Percentiles rank a stretch among this genome's conserved stretches.
Evolutionary conservation across 37 sponge, comb jelly and placozoan genomes (phyloP).

Genomic region (Cliona cf. orientalis): DNA sequence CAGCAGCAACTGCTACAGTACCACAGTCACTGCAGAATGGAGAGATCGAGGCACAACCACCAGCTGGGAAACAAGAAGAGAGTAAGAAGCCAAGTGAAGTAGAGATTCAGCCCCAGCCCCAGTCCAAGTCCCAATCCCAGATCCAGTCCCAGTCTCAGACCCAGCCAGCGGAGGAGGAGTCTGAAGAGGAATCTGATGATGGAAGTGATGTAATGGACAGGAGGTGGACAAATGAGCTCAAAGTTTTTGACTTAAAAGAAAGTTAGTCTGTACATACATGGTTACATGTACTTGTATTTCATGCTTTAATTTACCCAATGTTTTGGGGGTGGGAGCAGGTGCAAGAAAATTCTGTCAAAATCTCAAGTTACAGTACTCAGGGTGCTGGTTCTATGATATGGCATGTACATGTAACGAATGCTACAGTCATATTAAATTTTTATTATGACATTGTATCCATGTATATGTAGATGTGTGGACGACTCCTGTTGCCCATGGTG

Average conservation of each 20-base stretch:
- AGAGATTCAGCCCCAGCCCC: too few relatives aligned
- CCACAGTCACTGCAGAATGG: too few relatives aligned
- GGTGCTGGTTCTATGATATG: too few relatives aligned
- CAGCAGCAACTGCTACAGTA: too few relatives aligned
- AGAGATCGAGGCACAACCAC: not conserved
- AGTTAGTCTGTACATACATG: slow-evolving; percentile 29
- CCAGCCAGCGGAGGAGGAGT: slow-evolving; percentile 3
- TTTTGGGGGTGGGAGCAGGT: not conserved
- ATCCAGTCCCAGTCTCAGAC: not conserved
- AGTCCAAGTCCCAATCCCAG: too few relatives aligned
- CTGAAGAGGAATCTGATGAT: slow-evolving; percentile 7
- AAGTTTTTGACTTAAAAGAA: slow-evolving; percentile 24
- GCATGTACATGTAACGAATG: not conserved
- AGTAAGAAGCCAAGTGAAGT: not conserved
- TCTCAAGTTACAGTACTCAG: too few relatives aligned
- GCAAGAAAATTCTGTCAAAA: too few relatives aligned
- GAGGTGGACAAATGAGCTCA: slow-evolving; percentile 65
- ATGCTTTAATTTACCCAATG: not conserved
- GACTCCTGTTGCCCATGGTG: slow-evolving; percentile 10
- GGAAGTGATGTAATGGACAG: not conserved
- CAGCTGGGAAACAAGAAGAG: not conserved
- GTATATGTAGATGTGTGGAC: slow-evolving; percentile 24
- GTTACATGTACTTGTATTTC: not conserved
- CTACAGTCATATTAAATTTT: too few relatives aligned
- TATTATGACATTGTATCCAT: slow-evolving; percentile 2